These are phyloP conservation scores for Eupithecia pulchellata DNA, from an alignment of 2,888 invertebrate genomes.

Conservation along the genomic window DNA sequence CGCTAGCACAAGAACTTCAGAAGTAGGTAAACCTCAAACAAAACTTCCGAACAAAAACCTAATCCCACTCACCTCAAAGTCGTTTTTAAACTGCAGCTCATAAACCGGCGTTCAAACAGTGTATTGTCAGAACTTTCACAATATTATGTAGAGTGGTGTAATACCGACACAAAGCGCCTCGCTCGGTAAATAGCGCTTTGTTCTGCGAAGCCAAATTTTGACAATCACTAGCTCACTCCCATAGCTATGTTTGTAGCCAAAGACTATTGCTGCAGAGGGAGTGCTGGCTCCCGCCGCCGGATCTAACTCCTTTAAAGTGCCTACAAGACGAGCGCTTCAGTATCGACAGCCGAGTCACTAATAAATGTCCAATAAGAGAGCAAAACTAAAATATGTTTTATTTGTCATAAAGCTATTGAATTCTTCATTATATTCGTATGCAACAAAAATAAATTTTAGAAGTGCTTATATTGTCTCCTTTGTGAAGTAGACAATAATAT, in stretches of 20 bases:
- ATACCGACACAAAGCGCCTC: conserved; percentile 82
- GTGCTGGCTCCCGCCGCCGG: background rate
- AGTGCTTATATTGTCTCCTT: too few relatives aligned
- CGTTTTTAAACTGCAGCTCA: conserved; percentile 62
- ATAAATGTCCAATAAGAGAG: too few relatives aligned
- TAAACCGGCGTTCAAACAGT: conserved; percentile 75
- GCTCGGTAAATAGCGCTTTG: conserved; percentile 85
- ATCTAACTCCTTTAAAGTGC: background rate
- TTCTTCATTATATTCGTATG: too few relatives aligned
- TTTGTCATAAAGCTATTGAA: too few relatives aligned
- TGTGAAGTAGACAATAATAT: too few relatives aligned
- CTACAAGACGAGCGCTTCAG: background rate
- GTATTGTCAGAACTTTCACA: conserved; percentile 82
- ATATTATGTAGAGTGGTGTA: conserved; percentile 85
- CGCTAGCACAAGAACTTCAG: conserved; percentile 8
- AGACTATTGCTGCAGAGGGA: conserved; percentile 55
- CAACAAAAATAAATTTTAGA: too few relatives aligned
- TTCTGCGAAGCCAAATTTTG: conserved; percentile 86
- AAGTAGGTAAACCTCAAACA: conserved; percentile 10
- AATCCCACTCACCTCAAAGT: conserved; percentile 64
- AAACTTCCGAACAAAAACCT: conserved; percentile 43
- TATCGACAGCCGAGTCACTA: background rate
- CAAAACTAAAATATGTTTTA: too few relatives aligned
- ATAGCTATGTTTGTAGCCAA: conserved; percentile 68
- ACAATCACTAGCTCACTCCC: conserved; percentile 84